These are phyloP conservation scores for Orientallactaga sibirica DNA, from an alignment of 2,797 vertebrate species.

Conservation along the genomic window DNA sequence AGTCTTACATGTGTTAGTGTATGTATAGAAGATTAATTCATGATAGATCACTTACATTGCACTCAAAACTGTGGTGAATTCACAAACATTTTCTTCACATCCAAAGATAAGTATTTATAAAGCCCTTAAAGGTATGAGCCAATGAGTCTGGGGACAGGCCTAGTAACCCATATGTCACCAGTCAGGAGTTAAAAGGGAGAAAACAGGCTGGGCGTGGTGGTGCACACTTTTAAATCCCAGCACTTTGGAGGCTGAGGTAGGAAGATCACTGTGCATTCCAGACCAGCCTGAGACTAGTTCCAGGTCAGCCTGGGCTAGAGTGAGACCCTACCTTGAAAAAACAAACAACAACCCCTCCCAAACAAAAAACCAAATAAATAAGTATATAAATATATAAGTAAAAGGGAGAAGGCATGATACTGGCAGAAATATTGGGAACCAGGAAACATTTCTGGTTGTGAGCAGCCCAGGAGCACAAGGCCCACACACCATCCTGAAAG, in stretches of 20 bases:
- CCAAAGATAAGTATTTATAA: not conserved
- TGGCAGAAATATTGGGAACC: not conserved
- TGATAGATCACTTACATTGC: not conserved
- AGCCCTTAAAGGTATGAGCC: not conserved
- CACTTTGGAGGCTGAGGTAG: too few relatives aligned
- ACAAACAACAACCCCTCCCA: too few relatives aligned
- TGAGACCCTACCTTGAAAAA: too few relatives aligned
- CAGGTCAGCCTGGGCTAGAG: too few relatives aligned
- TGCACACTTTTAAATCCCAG: too few relatives aligned
- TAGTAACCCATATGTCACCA: not conserved
- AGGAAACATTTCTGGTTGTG: not conserved
- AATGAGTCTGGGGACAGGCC: not conserved
- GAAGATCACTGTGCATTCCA: too few relatives aligned
- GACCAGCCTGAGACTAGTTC: too few relatives aligned
- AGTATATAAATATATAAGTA: not conserved
- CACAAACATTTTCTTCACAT: not conserved
- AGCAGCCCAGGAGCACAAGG: not conserved
- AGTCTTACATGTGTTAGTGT: not conserved
- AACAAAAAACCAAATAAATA: too few relatives aligned
- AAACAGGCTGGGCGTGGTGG: too few relatives aligned
- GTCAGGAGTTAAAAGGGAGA: not conserved
- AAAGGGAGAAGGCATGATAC: not conserved
- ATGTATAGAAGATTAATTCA: not conserved
- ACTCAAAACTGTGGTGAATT: not conserved
- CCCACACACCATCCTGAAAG: not conserved